Evolutionary conservation across 2,888 invertebrate genomes (phyloP).

Genomic region (Clostera curtula): DNA sequence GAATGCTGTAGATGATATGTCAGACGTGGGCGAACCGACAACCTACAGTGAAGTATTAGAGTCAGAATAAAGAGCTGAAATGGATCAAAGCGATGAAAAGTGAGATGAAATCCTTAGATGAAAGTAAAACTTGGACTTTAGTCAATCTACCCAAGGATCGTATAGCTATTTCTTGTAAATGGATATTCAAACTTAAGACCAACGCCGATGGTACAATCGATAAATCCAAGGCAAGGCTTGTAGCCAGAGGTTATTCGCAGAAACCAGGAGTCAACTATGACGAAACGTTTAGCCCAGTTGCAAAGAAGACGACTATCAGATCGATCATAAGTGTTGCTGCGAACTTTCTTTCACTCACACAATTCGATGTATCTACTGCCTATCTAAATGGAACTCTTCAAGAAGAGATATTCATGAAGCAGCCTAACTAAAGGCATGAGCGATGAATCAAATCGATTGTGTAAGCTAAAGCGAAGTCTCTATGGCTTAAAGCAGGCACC

Average conservation of each 20-base stretch:
- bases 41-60: no score
- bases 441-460: no score
- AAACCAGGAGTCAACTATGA: no score
- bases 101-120: background rate
- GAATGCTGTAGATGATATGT: no score
- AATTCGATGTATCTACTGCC: background rate
- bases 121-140: background rate
- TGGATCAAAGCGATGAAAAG: background rate
- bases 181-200: no score
- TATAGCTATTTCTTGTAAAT: background rate
- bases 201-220: background rate
- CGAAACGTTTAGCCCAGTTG: background rate
- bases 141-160: background rate
- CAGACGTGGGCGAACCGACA: no score
- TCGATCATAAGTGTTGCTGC: background rate
- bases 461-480: no score
- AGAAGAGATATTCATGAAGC: no score
- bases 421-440: no score
- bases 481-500: no score
- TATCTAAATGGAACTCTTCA: background rate
- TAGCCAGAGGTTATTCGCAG: background rate
- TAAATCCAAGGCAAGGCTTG: background rate
- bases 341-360: background rate
- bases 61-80: no score
- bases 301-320: background rate